These are phyloP conservation scores for Zoanthus solanderi DNA, from an alignment of 92 coral and sea anemone genomes.

Conservation along the genomic window DNA sequence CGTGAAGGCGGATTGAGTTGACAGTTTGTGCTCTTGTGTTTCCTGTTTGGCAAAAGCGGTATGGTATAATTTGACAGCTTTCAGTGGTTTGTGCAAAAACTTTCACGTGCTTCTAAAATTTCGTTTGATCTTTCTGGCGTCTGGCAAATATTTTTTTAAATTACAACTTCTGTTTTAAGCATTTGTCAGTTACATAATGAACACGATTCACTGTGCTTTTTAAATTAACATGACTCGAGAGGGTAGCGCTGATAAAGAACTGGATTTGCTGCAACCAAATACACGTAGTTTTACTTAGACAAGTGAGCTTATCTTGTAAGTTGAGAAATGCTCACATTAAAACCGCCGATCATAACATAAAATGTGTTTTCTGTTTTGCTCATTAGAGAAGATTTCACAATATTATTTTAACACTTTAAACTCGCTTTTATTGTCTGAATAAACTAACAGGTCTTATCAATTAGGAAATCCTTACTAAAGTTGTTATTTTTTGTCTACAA, in stretches of 20 bases:
- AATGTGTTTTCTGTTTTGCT: slow-evolving; percentile 4
- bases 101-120: slow-evolving; percentile 8
- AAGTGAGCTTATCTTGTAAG: slow-evolving; percentile 5
- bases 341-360: not conserved
- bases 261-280: slow-evolving; percentile 6
- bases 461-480: not conserved
- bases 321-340: not conserved
- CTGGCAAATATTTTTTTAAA: not conserved
- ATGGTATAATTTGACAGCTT: slow-evolving; percentile 39
- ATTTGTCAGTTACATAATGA: not conserved
- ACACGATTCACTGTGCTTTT: not conserved
- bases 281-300: not conserved
- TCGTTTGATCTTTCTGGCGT: not conserved
- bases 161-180: not conserved
- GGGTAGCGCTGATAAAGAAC: not conserved
- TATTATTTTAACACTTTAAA: slow-evolving; percentile 29
- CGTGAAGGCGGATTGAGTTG: slow-evolving; percentile 20
- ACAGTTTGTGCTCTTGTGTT: not conserved
- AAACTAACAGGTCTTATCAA: slow-evolving; percentile 18
- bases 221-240: not conserved
- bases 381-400: not conserved
- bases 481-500: slow-evolving; percentile 18
- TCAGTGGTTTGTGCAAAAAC: not conserved
- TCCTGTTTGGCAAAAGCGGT: slow-evolving; percentile 11
- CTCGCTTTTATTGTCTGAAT: slow-evolving; percentile 4